Base-by-base conservation (phyloP, 2,113 vertebrate genomes). In the Emydura subglobosa region DNA sequence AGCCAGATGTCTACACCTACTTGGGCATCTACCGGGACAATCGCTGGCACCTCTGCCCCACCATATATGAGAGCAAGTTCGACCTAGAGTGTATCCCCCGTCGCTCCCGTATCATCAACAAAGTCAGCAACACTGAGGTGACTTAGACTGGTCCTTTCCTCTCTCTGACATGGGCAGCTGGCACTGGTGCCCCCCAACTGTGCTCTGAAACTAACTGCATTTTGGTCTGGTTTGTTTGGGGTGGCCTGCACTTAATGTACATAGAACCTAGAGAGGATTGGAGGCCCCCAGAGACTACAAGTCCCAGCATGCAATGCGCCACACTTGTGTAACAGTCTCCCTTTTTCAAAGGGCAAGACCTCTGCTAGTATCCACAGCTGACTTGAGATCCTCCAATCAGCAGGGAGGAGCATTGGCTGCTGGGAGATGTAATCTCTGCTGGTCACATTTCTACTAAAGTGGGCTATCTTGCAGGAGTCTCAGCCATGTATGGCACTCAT, bases 1-100 rank as follows among this genome's bases (percentile, higher is more conserved):
- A 99, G 96, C 99, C 99, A 0, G 99, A 99, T 6, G 99, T 99
- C 76, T 99, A 99, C 97, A 99, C 99, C 5, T 98, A 99, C 93
- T 96, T 99, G 95, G 99, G 99, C 47, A 99, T 99, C 94, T 99
- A 99, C 96, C 97, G 99, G 1, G 99, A 98, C 91, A 99, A 99
- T 96, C 98, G 98, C 91, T 99, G 99, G 99, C 99, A 99, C 85
- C 98, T 99, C 61, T 99, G 99, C 81, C 99, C 99, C 29, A 99
- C 99, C 49, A 99, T 99, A 79, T 99, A 99, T 22, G 99, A 99
- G 96, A 99, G 99, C 97, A 98, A 98, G 85, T 99, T 98, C 47
- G 98, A 99, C 95, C 97, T 99, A 83, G 99, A 99, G 96, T 98
- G 99, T 19, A 98, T 98, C 2, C 98, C 99, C 3, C 98, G 99